A percentile compares a stretch with the other conserved stretches of the same genome.
These are phyloP conservation scores for Caenorhabditis latens DNA, from an alignment of 1,140 invertebrate species.

Conservation along the genomic window DNA sequence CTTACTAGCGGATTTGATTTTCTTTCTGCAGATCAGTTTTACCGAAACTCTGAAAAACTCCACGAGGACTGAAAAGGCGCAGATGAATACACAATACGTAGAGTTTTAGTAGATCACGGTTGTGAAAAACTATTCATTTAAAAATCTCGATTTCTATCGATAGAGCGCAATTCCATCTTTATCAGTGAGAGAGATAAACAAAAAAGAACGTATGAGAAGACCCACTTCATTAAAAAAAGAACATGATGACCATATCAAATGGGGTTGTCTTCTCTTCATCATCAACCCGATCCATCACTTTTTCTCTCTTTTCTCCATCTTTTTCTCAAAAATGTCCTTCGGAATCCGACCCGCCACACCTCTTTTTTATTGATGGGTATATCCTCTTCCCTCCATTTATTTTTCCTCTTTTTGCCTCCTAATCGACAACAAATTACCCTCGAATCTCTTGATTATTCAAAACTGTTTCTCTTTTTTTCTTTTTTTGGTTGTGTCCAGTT, in stretches of 20 bases:
- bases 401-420: not conserved
- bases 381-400: not conserved
- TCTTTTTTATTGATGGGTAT: slow-evolving; percentile 30
- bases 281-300: slow-evolving; percentile 16
- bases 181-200: not conserved
- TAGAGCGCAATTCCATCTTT: no score
- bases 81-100: no score
- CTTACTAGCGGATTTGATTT: no score
- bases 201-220: not conserved
- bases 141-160: no score
- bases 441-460: no score
- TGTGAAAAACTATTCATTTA: no score
- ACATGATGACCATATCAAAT: slow-evolving; percentile 34
- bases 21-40: no score
- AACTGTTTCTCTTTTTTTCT: not conserved
- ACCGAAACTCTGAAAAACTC: no score
- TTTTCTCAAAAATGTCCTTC: slow-evolving; percentile 3
- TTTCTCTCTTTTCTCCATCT: not conserved
- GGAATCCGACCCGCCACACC: not conserved
- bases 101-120: no score
- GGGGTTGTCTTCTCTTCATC: not conserved
- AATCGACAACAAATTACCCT: slow-evolving; percentile 14
- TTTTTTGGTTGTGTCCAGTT: slow-evolving; percentile 3
- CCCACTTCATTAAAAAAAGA: not conserved
- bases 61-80: no score